phyloP scores from a whole-genome alignment of 2,888 invertebrate species.

The Pardosa pseudoannulata region DNA sequence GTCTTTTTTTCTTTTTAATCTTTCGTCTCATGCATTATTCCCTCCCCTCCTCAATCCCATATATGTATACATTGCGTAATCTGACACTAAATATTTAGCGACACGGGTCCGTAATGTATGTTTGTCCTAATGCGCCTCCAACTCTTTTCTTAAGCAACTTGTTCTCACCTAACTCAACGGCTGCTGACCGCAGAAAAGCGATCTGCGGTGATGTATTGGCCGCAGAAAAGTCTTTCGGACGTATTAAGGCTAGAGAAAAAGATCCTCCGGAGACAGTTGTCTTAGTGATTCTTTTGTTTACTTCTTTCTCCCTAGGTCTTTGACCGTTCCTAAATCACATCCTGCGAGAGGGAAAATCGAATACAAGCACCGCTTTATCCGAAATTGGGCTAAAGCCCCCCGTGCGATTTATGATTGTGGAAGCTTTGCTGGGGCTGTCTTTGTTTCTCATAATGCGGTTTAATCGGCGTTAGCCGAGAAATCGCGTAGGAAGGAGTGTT shows the following conservation, averaged over 20 bases:
- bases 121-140: background rate
- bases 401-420: conserved; percentile 22
- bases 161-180: background rate
- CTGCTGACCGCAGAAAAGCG: background rate
- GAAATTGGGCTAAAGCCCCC: conserved; percentile 22
- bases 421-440: background rate
- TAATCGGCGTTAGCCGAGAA: background rate
- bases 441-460: conserved; percentile 13
- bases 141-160: background rate
- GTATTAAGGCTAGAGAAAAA: background rate
- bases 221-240: conserved; percentile 13
- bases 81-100: background rate
- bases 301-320: conserved; percentile 12
- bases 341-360: conserved; percentile 1
- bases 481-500: background rate
- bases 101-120: background rate
- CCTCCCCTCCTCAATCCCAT: too few relatives aligned
- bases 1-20: too few relatives aligned
- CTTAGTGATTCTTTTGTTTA: conserved; percentile 14
- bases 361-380: conserved; percentile 3
- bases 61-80: too few relatives aligned
- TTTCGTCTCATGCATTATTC: too few relatives aligned
- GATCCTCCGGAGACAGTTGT: conserved; percentile 19
- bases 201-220: conserved; percentile 18
- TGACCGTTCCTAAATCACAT: conserved; percentile 27